Percentiles rank a stretch among this genome's conserved stretches.
phyloP scores from a whole-genome alignment of 2,888 invertebrate species.

The Melieria crassipennis region DNA sequence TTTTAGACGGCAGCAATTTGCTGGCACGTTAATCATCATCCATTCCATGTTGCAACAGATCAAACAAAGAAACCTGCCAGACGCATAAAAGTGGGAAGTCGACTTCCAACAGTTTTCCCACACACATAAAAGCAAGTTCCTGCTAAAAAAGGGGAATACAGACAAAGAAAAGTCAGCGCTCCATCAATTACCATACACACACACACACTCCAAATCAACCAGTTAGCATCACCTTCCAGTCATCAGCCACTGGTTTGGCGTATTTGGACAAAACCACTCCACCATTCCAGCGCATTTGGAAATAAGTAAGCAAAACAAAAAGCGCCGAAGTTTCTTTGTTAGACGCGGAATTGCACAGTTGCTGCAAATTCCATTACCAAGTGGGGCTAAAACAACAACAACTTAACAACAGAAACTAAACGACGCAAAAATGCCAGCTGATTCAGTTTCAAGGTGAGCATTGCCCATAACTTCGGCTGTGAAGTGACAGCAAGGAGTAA shows the following conservation, averaged over 20 bases:
- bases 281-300: neutral
- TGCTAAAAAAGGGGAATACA: constrained; percentile 13
- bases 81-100: neutral
- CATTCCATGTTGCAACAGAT: neutral
- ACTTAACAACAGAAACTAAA: constrained; percentile 17
- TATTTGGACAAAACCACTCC: constrained; percentile 21
- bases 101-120: no score
- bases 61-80: constrained; percentile 16
- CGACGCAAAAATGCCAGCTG: constrained; percentile 45
- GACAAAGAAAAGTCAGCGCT: constrained; percentile 15
- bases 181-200: neutral
- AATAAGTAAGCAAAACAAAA: neutral
- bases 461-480: neutral
- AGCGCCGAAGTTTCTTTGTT: constrained; percentile 19
- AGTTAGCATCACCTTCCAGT: neutral
- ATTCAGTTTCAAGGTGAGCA: constrained; percentile 46
- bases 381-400: constrained; percentile 12
- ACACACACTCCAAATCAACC: neutral
- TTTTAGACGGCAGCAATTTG: neutral
- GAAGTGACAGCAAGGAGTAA: no score
- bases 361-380: constrained; percentile 15
- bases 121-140: neutral
- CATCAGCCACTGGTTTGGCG: neutral
- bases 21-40: neutral
- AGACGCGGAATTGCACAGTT: constrained; percentile 6